phyloP scores from a whole-genome alignment of 2,888 invertebrate genomes.

The Apamea epomidion region DNA sequence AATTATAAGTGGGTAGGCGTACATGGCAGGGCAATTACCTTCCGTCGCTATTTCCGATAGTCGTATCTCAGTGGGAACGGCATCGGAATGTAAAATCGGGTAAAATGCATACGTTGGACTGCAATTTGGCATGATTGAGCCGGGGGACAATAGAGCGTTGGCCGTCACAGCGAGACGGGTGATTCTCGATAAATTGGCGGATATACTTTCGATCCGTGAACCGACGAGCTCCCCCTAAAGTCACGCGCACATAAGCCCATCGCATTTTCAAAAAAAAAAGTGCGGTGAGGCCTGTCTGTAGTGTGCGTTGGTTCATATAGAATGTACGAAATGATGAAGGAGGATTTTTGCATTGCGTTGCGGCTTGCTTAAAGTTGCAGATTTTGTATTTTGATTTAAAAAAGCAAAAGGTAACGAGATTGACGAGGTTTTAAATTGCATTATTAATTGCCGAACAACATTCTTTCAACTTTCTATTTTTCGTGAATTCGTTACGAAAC shows the following conservation, averaged over 20 bases:
- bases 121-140: slow-evolving; percentile 85
- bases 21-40: slow-evolving; percentile 57
- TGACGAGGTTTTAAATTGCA: slow-evolving; percentile 39
- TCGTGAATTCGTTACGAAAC: slow-evolving; percentile 35
- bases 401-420: slow-evolving; percentile 45
- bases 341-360: neutral
- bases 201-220: slow-evolving; percentile 70
- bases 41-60: slow-evolving; percentile 73
- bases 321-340: neutral
- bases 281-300: neutral
- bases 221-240: slow-evolving; percentile 63
- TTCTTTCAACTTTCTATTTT: slow-evolving; percentile 58
- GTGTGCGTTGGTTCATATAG: neutral
- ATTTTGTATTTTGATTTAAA: slow-evolving; percentile 64
- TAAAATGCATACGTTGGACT: slow-evolving; percentile 78
- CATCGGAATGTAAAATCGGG: slow-evolving; percentile 81
- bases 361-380: slow-evolving; percentile 56
- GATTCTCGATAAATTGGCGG: slow-evolving; percentile 73
- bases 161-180: slow-evolving; percentile 62
- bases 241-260: neutral
- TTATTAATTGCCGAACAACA: slow-evolving; percentile 45
- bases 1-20: slow-evolving; percentile 59
- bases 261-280: neutral
- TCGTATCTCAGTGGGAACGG: slow-evolving; percentile 65
- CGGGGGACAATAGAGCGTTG: slow-evolving; percentile 72